Evolutionary conservation across 2,888 invertebrate genomes (phyloP).

Genomic region (Apeira syringaria): DNA sequence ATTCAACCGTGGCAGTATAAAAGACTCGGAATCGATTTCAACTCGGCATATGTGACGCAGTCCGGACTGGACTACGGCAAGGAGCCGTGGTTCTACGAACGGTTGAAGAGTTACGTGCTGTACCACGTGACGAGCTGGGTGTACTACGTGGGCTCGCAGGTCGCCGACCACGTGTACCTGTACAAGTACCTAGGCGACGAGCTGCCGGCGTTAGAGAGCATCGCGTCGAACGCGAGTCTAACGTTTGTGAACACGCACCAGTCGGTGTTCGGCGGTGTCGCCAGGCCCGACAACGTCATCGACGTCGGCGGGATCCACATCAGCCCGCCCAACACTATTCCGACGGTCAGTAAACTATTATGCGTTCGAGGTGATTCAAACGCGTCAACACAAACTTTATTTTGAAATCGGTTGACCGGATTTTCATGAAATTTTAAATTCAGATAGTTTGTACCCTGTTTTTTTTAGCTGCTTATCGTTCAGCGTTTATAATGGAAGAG

Average conservation of each 20-base stretch:
- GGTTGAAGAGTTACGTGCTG: conserved; percentile 65
- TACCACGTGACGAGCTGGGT: conserved; percentile 73
- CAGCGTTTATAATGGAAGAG: too few relatives aligned
- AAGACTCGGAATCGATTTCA: conserved; percentile 76
- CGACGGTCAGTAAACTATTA: conserved; percentile 60
- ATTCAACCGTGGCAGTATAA: conserved; percentile 81
- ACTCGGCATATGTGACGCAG: conserved; percentile 77
- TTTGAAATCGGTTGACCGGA: too few relatives aligned
- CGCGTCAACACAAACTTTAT: too few relatives aligned
- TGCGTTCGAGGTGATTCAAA: conserved; percentile 15
- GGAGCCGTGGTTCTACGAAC: conserved; percentile 73
- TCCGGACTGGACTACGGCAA: conserved; percentile 69
- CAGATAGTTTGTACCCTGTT: too few relatives aligned
- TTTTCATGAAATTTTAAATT: too few relatives aligned
- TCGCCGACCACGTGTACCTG: conserved; percentile 69
- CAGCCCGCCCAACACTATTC: conserved; percentile 71
- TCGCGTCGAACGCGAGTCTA: conserved; percentile 82
- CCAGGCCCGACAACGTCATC: conserved; percentile 83
- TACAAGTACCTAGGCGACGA: conserved; percentile 79
- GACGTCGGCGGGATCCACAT: conserved; percentile 87
- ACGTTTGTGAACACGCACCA: conserved; percentile 87
- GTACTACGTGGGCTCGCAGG: conserved; percentile 72
- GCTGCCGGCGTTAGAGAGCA: conserved; percentile 79
- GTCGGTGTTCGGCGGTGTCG: conserved; percentile 83
- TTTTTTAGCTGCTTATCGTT: too few relatives aligned